A percentile compares a stretch with the other conserved stretches of the same genome.
Conservation (phyloP, 2,113 vertebrate genomes). For the Pachypanchax playfairii region DNA sequence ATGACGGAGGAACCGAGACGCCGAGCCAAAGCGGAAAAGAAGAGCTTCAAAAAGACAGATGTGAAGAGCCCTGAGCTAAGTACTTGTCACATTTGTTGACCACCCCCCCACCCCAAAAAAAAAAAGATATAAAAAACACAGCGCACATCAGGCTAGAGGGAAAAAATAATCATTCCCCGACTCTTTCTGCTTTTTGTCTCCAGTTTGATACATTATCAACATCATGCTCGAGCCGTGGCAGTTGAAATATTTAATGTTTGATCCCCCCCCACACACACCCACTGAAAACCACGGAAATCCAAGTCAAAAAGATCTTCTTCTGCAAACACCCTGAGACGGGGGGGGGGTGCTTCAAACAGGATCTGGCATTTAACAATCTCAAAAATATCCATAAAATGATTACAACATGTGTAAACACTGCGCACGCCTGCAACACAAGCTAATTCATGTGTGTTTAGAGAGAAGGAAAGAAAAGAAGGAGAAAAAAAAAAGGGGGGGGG, state of each 20-base stretch:
- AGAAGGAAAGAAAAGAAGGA: neutral
- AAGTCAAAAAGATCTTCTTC: conserved; percentile 37
- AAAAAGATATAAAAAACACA: conserved; percentile 23
- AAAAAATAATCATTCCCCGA: conserved; percentile 14
- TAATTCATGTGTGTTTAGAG: no score
- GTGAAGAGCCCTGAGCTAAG: conserved; percentile 46
- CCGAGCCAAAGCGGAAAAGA: conserved; percentile 44
- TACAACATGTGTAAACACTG: conserved; percentile 75
- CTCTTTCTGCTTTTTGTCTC: neutral
- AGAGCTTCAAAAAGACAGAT: conserved; percentile 38
- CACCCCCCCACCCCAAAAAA: no score
- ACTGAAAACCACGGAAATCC: conserved; percentile 54
- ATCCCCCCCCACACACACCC: conserved; percentile 39
- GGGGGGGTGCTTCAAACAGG: conserved; percentile 40
- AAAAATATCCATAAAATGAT: conserved; percentile 73
- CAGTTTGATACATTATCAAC: conserved; percentile 61
- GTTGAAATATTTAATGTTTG: conserved; percentile 45
- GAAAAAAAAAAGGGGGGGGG: conserved; percentile 71
- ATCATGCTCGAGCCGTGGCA: conserved; percentile 28
- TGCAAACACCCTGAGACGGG: conserved; percentile 19
- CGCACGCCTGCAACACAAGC: conserved; percentile 18
- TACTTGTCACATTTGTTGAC: conserved; percentile 53
- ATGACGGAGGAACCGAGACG: conserved; percentile 64
- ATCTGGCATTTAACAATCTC: conserved; percentile 67
- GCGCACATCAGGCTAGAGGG: conserved; percentile 58